A percentile compares a stretch with the other conserved stretches of the same genome.
phyloP scores from a whole-genome alignment of 2,797 vertebrate genomes.

The Chelonia mydas region DNA sequence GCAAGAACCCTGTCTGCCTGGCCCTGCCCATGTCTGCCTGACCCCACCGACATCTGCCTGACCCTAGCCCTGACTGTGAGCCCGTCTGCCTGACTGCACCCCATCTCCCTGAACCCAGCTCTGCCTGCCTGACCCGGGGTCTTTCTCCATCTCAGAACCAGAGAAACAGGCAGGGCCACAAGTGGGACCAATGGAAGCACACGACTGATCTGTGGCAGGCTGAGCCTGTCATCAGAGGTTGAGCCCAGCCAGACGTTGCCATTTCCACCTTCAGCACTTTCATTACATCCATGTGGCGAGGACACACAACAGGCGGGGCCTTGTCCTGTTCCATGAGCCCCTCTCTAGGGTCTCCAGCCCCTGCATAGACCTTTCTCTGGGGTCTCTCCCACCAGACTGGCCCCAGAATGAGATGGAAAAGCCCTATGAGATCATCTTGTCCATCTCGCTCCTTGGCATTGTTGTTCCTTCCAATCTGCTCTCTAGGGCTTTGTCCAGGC shows the following conservation, averaged over 20 bases:
- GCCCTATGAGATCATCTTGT: rapidly evolving
- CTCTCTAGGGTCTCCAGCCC: neutral
- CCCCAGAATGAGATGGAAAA: neutral
- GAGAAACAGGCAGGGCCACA: rapidly evolving
- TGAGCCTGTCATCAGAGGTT: neutral
- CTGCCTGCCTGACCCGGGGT: neutral
- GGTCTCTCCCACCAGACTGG: neutral
- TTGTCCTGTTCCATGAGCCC: neutral
- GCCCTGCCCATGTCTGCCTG: neutral
- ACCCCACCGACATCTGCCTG: neutral
- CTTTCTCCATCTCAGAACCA: neutral
- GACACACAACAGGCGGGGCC: neutral
- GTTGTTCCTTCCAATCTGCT: neutral
- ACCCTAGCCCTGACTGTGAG: neutral
- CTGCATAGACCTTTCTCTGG: neutral
- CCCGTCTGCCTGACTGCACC: neutral
- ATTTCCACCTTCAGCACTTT: rapidly evolving
- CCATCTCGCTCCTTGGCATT: neutral
- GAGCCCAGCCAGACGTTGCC: rapidly evolving
- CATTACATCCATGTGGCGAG: rapidly evolving
- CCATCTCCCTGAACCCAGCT: neutral
- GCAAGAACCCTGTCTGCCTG: neutral
- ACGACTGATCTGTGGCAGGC: neutral
- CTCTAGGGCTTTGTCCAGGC: neutral
- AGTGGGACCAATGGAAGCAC: neutral